A percentile compares a stretch with the other conserved stretches of the same genome.
Evolutionary conservation across 2,888 invertebrate species (phyloP).

Genomic region (Dasypogon diadema): DNA sequence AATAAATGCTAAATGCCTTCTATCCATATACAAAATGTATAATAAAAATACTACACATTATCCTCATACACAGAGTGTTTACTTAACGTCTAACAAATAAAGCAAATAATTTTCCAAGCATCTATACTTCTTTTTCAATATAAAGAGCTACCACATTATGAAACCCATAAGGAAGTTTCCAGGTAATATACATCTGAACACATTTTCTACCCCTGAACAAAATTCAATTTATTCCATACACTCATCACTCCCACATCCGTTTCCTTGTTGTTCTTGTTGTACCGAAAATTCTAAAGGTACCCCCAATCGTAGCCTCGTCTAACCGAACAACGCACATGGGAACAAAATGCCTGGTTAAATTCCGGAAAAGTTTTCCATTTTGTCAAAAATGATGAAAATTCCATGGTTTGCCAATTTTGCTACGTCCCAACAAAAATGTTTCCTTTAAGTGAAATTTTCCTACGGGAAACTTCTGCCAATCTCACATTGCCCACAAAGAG

Average conservation of each 20-base stretch:
- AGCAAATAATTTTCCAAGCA: no score
- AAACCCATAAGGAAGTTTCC: not conserved
- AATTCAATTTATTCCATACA: not conserved
- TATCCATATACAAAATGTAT: no score
- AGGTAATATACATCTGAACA: not conserved
- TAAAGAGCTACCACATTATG: no score
- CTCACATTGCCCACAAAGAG: no score
- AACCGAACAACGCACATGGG: not conserved
- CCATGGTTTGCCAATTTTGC: constrained; percentile 13
- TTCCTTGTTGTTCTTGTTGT: no score
- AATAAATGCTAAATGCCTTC: no score
- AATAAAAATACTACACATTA: no score
- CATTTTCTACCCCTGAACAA: not conserved
- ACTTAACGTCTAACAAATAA: no score
- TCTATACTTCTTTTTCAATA: no score
- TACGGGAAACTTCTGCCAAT: not conserved
- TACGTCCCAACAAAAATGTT: not conserved
- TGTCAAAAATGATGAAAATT: constrained; percentile 43
- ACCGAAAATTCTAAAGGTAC: not conserved
- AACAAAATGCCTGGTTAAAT: constrained; percentile 5
- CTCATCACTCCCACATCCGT: not conserved
- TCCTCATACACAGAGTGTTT: no score
- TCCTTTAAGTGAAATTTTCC: not conserved
- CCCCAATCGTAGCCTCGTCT: not conserved
- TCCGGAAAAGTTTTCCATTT: constrained; percentile 37